Evolutionary conservation across 2,888 invertebrate genomes (phyloP).

Genomic region (Aphidius colemani): DNA sequence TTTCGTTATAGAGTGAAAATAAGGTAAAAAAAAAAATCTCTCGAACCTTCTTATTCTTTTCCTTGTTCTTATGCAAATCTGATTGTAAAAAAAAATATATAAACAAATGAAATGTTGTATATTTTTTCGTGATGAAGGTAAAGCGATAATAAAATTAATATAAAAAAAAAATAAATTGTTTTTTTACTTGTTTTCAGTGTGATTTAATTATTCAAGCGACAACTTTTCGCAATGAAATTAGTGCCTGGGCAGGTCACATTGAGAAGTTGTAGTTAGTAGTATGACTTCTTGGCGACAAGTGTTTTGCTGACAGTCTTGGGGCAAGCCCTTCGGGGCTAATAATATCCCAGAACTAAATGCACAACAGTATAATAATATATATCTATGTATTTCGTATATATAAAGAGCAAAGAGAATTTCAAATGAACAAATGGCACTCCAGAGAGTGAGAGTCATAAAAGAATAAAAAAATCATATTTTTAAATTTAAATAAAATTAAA

Average conservation of each 20-base stretch:
- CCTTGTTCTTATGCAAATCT: slow-evolving; percentile 19
- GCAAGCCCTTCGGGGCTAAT: slow-evolving; percentile 14
- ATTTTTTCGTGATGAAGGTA: not conserved
- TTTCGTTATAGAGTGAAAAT: no score
- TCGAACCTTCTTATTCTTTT: not conserved
- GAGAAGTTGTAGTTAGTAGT: not conserved
- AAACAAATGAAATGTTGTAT: no score
- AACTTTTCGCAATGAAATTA: slow-evolving; percentile 57
- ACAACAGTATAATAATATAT: not conserved
- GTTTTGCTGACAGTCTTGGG: slow-evolving; percentile 47
- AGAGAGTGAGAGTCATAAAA: not conserved
- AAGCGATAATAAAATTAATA: not conserved
- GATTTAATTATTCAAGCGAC: slow-evolving; percentile 58
- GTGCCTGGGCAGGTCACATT: slow-evolving; percentile 17
- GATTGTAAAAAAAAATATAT: not conserved
- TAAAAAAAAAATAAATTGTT: slow-evolving; percentile 13
- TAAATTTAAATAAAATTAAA: slow-evolving; percentile 1
- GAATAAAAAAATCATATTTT: slow-evolving; percentile 38
- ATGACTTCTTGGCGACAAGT: slow-evolving; percentile 47
- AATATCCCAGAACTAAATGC: slow-evolving; percentile 13
- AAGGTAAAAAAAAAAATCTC: no score
- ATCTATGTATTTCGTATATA: no score
- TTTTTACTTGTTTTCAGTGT: slow-evolving; percentile 51
- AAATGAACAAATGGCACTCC: slow-evolving; percentile 10
- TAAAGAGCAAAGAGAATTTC: slow-evolving; percentile 4